phyloP scores from a whole-genome alignment of 2,113 vertebrate species.

The Sprattus sprattus region DNA sequence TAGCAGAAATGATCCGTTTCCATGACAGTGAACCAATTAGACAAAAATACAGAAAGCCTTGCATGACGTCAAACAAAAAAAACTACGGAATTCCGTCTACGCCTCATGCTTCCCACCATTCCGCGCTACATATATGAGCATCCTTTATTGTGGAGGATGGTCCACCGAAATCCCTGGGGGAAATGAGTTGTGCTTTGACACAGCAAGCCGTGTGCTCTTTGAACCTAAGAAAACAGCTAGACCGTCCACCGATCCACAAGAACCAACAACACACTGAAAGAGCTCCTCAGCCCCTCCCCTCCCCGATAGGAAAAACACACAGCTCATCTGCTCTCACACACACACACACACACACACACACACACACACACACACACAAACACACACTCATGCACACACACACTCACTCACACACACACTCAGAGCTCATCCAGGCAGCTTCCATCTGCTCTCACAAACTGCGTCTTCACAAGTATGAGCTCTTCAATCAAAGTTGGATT shows the following conservation, averaged over 20 bases:
- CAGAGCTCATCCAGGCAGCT: not conserved
- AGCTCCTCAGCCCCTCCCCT: not conserved
- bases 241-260: not conserved
- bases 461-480: not conserved
- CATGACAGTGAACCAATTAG: not conserved
- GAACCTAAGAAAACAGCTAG: not conserved
- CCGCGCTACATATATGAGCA: not conserved
- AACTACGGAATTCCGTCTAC: not conserved
- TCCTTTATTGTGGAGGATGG: not conserved
- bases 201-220: not conserved
- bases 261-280: not conserved
- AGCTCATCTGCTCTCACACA: no score
- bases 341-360: no score
- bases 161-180: not conserved
- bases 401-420: no score
- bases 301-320: not conserved
- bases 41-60: not conserved
- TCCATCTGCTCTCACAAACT: not conserved
- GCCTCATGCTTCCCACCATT: not conserved
- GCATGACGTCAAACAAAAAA: not conserved
- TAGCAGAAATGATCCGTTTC: no score
- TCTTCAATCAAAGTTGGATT: constrained; percentile 35
- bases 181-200: not conserved
- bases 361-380: not conserved
- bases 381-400: no score